These are phyloP conservation scores for Trachelus stipa DNA, from an alignment of 2,888 invertebrate species.

Conservation along the genomic window DNA sequence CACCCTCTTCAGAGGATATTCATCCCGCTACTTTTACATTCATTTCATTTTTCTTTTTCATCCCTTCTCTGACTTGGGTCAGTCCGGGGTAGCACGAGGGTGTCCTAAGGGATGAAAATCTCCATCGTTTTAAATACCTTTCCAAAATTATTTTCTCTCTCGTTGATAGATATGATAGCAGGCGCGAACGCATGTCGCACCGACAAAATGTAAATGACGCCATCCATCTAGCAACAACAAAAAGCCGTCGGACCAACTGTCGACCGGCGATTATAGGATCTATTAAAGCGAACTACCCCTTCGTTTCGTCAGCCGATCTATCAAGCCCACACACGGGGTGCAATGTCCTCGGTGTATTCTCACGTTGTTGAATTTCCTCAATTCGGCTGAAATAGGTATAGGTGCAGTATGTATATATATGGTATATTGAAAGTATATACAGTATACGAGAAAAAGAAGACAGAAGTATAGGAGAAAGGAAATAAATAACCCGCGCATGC, in stretches of 20 bases:
- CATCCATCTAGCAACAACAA: conserved; percentile 65
- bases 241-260: conserved; percentile 65
- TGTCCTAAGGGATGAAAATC: neutral
- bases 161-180: conserved; percentile 66
- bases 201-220: conserved; percentile 67
- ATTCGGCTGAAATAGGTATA: conserved; percentile 14
- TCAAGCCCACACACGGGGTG: conserved; percentile 55
- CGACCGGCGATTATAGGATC: conserved; percentile 66
- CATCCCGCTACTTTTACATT: conserved; percentile 11
- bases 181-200: conserved; percentile 62
- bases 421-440: neutral
- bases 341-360: conserved; percentile 12
- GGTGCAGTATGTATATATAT: neutral
- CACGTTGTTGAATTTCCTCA: conserved; percentile 21
- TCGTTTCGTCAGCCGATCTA: conserved; percentile 65
- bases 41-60: conserved; percentile 17
- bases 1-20: neutral
- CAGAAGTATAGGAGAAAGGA: neutral
- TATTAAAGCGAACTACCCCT: conserved; percentile 67
- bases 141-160: neutral
- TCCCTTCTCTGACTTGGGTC: neutral
- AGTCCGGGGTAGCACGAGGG: neutral
- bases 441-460: neutral
- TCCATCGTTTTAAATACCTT: neutral
- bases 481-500: neutral